Evolutionary conservation across 2,113 vertebrate species (phyloP), one percentile per base, ranked within the genome.

Genomic region (Xyliphius kryptos): DNA sequence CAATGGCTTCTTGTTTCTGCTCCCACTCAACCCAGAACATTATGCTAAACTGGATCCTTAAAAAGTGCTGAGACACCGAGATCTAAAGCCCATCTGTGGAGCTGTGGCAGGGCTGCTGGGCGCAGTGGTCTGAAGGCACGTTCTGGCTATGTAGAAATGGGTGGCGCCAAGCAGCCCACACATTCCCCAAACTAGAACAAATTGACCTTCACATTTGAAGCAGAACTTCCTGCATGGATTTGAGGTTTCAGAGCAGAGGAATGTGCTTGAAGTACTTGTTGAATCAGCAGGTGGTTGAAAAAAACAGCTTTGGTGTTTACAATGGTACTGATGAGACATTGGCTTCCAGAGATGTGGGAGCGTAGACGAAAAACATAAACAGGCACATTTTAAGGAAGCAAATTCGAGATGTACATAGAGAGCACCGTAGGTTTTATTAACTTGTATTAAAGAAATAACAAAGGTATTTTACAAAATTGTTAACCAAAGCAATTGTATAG

Each of bases 101-200:
- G 46, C 50, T 49, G 48, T 60, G 56, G 65, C 22, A 36, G 12
- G 43, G 55, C 61, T 43, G 61, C 22, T 26, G 15, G 55, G 50
- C 70, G 53, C 44, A 44, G 54, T 58, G 70, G 66, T 68, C 37
- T 56, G 50, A 5, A 58, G 4, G 5, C n/a, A 49, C 22, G 17
- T 55, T 65, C 56, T 65, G 56, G 61, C 46, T 37, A 60, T 12
- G 32, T 12, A 22, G 6, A 26, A 52, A 12, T 10, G 14, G 32
- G 53, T n/a, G 17, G 41, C 32, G 54, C 46, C 14, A 41, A 3
- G 38, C 47, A 20, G 41, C 65, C 65, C 41, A 60, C 52, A 7
- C 61, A 38, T 61, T 68, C 61, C 14, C 38, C 43, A 56, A 65
- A 41, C 49, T 61, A 55, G 50, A 60, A 1, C 36, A 15, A 36